Conservation (phyloP, 1,140 invertebrate genomes). For the Drosophila jambulina region DNA sequence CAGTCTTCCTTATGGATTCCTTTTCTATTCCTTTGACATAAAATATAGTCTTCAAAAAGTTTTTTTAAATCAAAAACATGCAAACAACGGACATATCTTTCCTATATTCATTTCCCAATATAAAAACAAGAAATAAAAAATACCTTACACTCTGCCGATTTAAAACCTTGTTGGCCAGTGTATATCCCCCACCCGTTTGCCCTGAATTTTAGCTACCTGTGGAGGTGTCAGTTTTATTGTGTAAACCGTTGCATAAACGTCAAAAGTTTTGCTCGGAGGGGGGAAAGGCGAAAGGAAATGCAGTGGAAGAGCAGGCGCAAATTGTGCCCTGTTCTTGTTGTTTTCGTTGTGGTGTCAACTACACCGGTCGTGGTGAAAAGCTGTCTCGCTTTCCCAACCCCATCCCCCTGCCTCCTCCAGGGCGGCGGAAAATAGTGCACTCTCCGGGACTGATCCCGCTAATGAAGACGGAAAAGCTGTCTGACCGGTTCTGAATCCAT, state of each 20-base stretch:
- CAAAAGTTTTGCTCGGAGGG: conserved; percentile 20
- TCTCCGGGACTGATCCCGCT: conserved; percentile 17
- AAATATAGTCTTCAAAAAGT: neutral
- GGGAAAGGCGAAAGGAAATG: conserved; percentile 14
- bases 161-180: conserved; percentile 3
- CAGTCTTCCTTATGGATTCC: no score
- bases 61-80: no score
- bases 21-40: neutral
- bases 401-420: neutral
- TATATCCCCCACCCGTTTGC: neutral
- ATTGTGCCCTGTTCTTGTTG: conserved; percentile 24
- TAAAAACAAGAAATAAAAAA: neutral
- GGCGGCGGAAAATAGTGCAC: conserved; percentile 17
- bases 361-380: conserved; percentile 44
- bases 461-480: conserved; percentile 39
- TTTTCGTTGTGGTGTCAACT: conserved; percentile 28
- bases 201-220: conserved; percentile 37
- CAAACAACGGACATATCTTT: neutral
- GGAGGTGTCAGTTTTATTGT: conserved; percentile 46
- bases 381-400: neutral
- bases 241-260: conserved; percentile 49
- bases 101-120: no score
- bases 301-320: conserved; percentile 14
- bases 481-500: conserved; percentile 30
- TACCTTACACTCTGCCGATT: no score